Base-by-base conservation (phyloP, 2,888 invertebrate genomes). In the Liodrosophila aerea region DNA sequence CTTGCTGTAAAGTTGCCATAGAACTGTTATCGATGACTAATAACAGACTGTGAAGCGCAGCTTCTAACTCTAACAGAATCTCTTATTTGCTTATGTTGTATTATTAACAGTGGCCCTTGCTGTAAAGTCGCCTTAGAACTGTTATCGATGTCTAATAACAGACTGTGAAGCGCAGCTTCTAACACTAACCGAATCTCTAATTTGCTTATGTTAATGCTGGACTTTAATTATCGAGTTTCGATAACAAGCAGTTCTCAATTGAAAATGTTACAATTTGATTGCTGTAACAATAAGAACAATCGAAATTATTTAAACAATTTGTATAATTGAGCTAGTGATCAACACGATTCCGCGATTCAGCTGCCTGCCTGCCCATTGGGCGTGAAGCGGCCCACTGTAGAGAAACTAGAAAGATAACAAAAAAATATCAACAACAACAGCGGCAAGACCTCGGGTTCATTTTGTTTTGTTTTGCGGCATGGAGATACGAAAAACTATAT, bases 311-410 rank as follows among this genome's bases (percentile, higher is more conserved):
- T 50, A 47, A 58, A 56, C 73, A 63, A 58, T 53, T 54, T 39
- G 43, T 44, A 64, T 58, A 65, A 76, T 76, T 73, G 65, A 76
- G 60, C 59, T n/a, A 76, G 53, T 76, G 68, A 76, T 68, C 65
- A 47, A 46, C 36, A 22, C 46, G 44, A 47, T 31, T 43, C 54
- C n/a, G n/a, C n/a, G n/a, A n/a, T n/a, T n/a, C n/a, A n/a, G n/a
- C n/a, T n/a, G n/a, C n/a, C n/a, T n/a, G n/a, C n/a, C 22, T 22
- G 22, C 22, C 22, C 22, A 67, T 37, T 45, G 44, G 53, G 62
- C 57, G 46, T 61, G 34, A 53, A 41, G 46, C 41, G 34, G 27
- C 31, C 54, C 64, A 59, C 39, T 34, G 22, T 11, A 36, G 41
- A 36, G 41, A 22, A 22, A 40, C 41, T 37, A 36, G 43, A 18